Conservation (phyloP, 2,113 vertebrate species). For the Cyprinodon tularosa region DNA sequence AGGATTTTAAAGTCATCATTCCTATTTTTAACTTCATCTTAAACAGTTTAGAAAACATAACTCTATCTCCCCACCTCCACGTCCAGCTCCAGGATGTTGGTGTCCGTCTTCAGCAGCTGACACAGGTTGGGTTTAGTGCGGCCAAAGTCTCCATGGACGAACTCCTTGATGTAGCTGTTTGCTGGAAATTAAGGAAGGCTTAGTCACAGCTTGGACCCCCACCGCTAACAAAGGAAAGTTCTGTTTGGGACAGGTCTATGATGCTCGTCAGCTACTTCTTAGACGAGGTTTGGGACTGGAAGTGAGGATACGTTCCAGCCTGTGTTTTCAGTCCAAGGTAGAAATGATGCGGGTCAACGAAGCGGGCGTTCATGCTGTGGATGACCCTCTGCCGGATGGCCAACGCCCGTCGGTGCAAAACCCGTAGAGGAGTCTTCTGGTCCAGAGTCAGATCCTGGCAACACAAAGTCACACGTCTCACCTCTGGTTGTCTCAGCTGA, state of each 20-base stretch:
- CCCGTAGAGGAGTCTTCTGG: constrained; percentile 95
- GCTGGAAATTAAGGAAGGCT: constrained; percentile 73
- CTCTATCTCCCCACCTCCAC: constrained; percentile 83
- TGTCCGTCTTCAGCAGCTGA: constrained; percentile 85
- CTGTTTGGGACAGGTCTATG: not conserved
- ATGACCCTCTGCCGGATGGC: constrained; percentile 87
- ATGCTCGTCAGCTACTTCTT: not conserved
- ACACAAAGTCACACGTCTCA: not conserved
- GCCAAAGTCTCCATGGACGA: constrained; percentile 97
- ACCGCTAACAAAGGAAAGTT: not conserved
- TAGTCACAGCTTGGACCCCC: not conserved
- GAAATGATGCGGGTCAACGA: constrained; percentile 90
- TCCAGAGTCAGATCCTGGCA: constrained; percentile 88
- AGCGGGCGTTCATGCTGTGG: constrained; percentile 87
- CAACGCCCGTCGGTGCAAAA: constrained; percentile 90
- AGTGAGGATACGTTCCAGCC: constrained; percentile 94
- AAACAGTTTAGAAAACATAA: not conserved
- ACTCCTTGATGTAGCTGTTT: constrained; percentile 95
- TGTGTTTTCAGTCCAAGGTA: constrained; percentile 89
- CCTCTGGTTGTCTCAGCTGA: no score
- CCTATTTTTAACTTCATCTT: not conserved
- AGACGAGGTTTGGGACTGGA: not conserved
- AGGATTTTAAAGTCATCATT: not conserved
- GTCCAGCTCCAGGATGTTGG: constrained; percentile 95
- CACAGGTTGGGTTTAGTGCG: constrained; percentile 94